Evolutionary conservation across 2,113 vertebrate species (phyloP), one percentile per base, ranked within the genome.

Genomic region (Bubalus kerabau): DNA sequence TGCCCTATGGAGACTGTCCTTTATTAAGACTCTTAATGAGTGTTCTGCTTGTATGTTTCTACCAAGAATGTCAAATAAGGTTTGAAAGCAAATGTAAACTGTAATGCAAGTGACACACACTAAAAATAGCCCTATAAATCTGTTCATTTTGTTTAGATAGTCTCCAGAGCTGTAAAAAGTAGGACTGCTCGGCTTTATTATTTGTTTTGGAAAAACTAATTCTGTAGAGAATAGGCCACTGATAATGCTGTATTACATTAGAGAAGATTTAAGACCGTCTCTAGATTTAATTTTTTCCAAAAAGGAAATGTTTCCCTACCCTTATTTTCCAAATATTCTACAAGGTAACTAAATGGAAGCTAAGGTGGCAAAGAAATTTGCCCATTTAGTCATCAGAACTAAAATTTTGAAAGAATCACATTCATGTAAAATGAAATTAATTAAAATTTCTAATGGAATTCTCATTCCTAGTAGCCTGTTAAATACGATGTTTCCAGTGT

Each of bases 61-160:
- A 98, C 97, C 91, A 96, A 97, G 97, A 98, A 98, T 74, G 98
- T 98, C 98, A 98, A 98, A 97, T 98, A 98, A 98, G 97, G 97
- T 98, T 99, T 87, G 96, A 99, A 99, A 98, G 98, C 95, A 98
- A 98, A 98, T 98, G 97, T 97, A 98, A 98, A 98, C 97, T 43
- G 91, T 95, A 98, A 98, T 96, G 83, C 92, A 98, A 98, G 97
- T 98, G 98, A 98, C 98, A 98, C 94, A 97, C 92, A 98, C 98
- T 98, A 98, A 99, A 98, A 98, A 98, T 98, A 98, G 97, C 96
- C 92, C 97, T 95, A 98, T 98, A 98, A 98, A 99, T 98, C 98
- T 98, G 97, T 97, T 98, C 98, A 96, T 98, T 99, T 97, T 99
- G 98, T 98, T 99, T 98, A 99, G 98, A 99, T 97, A 98, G 97